Evolutionary conservation across 2,113 vertebrate genomes (phyloP), one percentile per base, ranked within the genome.

Genomic region (Neotragus moschatus): DNA sequence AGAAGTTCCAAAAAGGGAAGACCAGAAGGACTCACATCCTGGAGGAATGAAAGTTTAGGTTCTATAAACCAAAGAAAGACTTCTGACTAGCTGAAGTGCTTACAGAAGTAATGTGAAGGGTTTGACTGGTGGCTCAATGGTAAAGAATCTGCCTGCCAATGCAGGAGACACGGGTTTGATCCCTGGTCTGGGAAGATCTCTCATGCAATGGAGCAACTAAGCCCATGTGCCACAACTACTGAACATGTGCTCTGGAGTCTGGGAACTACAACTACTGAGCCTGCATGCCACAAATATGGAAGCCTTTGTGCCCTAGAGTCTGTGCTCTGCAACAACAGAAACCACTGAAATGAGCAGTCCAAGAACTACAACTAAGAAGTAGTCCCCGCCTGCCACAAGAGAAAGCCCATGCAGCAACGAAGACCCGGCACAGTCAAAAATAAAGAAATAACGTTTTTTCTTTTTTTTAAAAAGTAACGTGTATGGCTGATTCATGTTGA

Each of bases 391-490:
- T 26, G 21, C 70, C 21, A 14, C 12, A 75, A 43, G 70, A 75
- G 36, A 43, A 26, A 43, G 70, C 70, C 11, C 70, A 43, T 43
- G 36, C 3, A 75, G 36, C 70, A 26, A 14, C 0, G 1, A 43
- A 43, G 70, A 14, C 23, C 21, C 0, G 0, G 70, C 36, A 75
- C 70, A 43, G 70, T 13, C 36, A 43, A 39, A 43, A 43, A 7
- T 43, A 75, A 43, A 75, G 25, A 14, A 75, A 25, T 26, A 43
- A n/a, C n/a, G n/a, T n/a, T n/a, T n/a, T n/a, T n/a, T n/a, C n/a
- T n/a, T 0, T 1, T 43, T 26, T 0, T 1, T 19, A n/a, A 30
- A 73, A 39, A 39, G 0, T 13, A 39, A 70, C 6, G 66, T 70
- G 19, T 12, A 23, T 39, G 66, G 19, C 66, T 70, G n/a, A 70